Evolutionary conservation across 2,888 invertebrate species (phyloP).

Genomic region (Tuberolachnus salignus): DNA sequence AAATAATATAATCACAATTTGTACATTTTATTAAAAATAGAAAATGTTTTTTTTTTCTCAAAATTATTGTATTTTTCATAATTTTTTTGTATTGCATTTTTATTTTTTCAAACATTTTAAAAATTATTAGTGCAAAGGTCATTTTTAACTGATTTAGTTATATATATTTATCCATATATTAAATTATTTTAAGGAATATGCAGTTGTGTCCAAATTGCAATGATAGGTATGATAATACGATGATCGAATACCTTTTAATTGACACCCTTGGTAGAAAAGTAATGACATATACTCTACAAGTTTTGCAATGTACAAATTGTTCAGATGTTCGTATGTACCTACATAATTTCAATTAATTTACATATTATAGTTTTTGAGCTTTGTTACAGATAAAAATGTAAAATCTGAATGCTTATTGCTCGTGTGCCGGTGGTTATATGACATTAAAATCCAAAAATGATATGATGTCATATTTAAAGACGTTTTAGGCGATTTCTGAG

Average conservation of each 20-base stretch:
- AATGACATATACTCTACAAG: conserved; percentile 89
- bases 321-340: conserved; percentile 69
- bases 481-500: conserved; percentile 77
- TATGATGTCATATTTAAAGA: conserved; percentile 72
- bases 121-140: too few relatives aligned
- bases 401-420: conserved; percentile 73
- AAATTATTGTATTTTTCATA: too few relatives aligned
- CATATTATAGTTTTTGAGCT: background rate
- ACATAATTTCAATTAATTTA: background rate
- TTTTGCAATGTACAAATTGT: conserved; percentile 87
- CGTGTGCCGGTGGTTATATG: conserved; percentile 83
- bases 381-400: conserved; percentile 58
- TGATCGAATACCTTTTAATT: conserved; percentile 83
- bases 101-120: too few relatives aligned
- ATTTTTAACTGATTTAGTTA: too few relatives aligned
- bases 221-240: conserved; percentile 80
- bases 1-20: background rate
- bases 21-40: too few relatives aligned
- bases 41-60: too few relatives aligned
- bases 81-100: too few relatives aligned
- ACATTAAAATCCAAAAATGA: conserved; percentile 74
- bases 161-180: background rate
- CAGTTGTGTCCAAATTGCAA: conserved; percentile 89
- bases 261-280: conserved; percentile 81
- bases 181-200: conserved; percentile 67